Conservation (phyloP, 2,113 vertebrate genomes). For the Tor tambroides region DNA sequence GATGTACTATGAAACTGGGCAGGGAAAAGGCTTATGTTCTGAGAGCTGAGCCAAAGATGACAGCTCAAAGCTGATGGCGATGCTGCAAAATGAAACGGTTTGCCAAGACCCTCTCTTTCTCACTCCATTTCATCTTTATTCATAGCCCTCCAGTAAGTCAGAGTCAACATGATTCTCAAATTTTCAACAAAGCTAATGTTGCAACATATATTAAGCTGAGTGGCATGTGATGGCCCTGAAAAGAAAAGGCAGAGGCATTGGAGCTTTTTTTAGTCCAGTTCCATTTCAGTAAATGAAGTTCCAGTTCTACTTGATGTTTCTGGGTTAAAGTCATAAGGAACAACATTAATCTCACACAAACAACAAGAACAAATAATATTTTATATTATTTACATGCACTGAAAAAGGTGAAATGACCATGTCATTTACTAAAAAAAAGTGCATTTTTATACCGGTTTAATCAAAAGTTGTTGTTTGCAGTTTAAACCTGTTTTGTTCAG, state of each 20-base stretch:
- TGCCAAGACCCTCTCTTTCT: slow-evolving; percentile 17
- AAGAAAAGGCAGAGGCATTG: background rate
- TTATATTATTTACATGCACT: background rate
- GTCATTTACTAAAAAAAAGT: background rate
- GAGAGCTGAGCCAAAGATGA: slow-evolving; percentile 22
- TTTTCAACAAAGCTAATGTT: slow-evolving; percentile 28
- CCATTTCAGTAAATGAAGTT: background rate
- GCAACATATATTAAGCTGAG: background rate
- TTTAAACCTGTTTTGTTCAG: no score
- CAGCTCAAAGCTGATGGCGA: slow-evolving; percentile 22
- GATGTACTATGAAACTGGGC: background rate
- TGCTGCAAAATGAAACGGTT: background rate
- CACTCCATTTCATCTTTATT: background rate
- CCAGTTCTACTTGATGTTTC: background rate
- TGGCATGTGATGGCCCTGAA: background rate
- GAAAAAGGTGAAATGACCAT: background rate
- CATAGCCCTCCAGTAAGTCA: slow-evolving; percentile 38
- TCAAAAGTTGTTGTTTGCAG: no score
- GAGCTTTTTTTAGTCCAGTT: background rate
- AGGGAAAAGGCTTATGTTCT: background rate
- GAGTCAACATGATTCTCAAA: slow-evolving; percentile 16
- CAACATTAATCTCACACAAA: background rate
- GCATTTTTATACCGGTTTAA: no score
- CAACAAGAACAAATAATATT: background rate
- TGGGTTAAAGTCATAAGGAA: background rate